A percentile compares a stretch with the other conserved stretches of the same genome.
Evolutionary conservation across 1,140 invertebrate genomes (phyloP).

Genomic region (Bicyclus anynana): DNA sequence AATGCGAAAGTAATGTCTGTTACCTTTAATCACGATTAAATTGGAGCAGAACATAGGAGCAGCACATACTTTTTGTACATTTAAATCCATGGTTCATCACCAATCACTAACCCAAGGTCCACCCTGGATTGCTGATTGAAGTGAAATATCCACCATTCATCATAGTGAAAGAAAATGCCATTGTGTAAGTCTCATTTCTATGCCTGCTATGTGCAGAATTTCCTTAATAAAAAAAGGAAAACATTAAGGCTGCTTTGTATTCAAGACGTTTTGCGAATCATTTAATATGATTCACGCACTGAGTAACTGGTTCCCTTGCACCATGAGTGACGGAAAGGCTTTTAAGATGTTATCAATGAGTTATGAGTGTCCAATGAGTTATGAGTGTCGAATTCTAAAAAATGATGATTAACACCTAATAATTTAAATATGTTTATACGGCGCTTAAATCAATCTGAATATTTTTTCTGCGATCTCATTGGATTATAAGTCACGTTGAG

Average conservation of each 20-base stretch:
- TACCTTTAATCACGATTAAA: too few relatives aligned
- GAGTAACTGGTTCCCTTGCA: conserved; percentile 21
- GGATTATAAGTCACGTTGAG: too few relatives aligned
- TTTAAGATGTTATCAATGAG: conserved; percentile 46
- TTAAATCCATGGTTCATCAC: too few relatives aligned
- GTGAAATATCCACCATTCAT: too few relatives aligned
- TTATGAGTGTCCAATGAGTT: conserved; percentile 14
- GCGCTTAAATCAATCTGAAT: background rate
- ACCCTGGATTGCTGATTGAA: too few relatives aligned
- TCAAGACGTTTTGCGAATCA: conserved; percentile 39
- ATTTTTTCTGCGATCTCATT: too few relatives aligned
- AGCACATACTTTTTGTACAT: too few relatives aligned
- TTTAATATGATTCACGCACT: conserved; percentile 45
- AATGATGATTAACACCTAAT: background rate
- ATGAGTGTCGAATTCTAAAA: conserved; percentile 1
- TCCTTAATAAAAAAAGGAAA: background rate
- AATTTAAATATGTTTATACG: background rate
- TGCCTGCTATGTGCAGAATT: background rate
- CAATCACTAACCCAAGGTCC: too few relatives aligned
- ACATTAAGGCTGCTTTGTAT: conserved; percentile 39
- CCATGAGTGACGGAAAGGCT: conserved; percentile 17
- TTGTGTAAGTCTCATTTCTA: too few relatives aligned
- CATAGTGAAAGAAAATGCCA: too few relatives aligned
- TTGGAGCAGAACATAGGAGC: too few relatives aligned
- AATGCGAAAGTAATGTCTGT: too few relatives aligned